Percentiles rank a stretch among this genome's conserved stretches.
These are phyloP conservation scores for Arctocebus calabarensis DNA, from an alignment of 2,797 vertebrate species.

Conservation along the genomic window DNA sequence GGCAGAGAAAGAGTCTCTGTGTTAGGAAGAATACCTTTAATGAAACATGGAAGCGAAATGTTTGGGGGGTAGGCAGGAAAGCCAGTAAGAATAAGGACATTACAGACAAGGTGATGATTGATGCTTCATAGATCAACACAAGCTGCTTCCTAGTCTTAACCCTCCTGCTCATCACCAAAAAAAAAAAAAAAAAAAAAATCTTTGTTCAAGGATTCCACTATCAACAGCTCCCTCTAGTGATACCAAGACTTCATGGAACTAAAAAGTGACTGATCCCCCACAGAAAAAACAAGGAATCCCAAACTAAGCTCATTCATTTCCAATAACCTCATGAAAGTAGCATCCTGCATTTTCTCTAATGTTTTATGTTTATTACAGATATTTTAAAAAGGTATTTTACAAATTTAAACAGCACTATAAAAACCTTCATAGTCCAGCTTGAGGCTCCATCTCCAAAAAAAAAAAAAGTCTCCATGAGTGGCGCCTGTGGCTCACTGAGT, in stretches of 20 bases:
- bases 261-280: background rate
- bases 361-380: background rate
- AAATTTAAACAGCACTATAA: background rate
- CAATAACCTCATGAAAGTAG: background rate
- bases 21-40: background rate
- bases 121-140: background rate
- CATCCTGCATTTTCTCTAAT: background rate
- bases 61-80: background rate
- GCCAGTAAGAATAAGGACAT: background rate
- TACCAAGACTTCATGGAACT: background rate
- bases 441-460: too few relatives aligned
- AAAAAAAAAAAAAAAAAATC: too few relatives aligned
- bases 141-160: background rate
- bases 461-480: too few relatives aligned
- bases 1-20: background rate
- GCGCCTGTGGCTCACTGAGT: too few relatives aligned
- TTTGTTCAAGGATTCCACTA: background rate
- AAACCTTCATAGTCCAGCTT: background rate
- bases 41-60: background rate
- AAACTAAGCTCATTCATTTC: slow-evolving; percentile 1
- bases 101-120: background rate
- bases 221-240: slow-evolving; percentile 26
- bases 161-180: background rate
- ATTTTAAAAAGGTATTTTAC: background rate
- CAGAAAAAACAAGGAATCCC: background rate